Percentiles rank a stretch among this genome's conserved stretches.
These are phyloP conservation scores for Anguilla obscura DNA, from an alignment of 2,797 vertebrate species.

Conservation along the genomic window DNA sequence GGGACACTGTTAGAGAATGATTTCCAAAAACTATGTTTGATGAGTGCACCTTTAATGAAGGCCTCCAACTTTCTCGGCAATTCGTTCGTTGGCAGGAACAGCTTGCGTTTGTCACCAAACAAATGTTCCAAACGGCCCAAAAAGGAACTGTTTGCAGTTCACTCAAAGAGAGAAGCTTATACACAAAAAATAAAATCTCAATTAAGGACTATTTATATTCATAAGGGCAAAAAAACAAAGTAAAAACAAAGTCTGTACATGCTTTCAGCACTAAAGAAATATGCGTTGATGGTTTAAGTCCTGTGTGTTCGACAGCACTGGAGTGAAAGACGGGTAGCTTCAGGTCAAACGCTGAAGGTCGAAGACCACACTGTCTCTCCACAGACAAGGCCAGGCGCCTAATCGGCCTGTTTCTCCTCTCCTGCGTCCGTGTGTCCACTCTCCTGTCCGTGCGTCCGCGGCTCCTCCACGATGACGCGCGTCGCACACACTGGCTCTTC, in stretches of 20 bases:
- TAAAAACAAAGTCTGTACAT: not conserved
- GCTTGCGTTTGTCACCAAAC: not conserved
- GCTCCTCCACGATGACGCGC: not conserved
- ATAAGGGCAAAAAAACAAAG: not conserved
- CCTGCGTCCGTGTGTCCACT: not conserved
- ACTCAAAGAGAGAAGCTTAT: not conserved
- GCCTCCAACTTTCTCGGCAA: not conserved
- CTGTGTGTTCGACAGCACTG: not conserved
- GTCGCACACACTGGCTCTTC: not conserved
- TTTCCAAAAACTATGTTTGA: not conserved
- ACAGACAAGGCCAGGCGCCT: not conserved
- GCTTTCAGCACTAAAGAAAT: not conserved
- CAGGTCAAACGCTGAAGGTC: not conserved
- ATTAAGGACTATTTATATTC: not conserved
- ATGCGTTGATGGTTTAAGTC: not conserved
- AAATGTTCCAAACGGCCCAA: not conserved
- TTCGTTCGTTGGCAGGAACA: not conserved
- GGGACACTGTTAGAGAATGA: not conserved
- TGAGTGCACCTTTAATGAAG: not conserved
- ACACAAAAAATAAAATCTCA: not conserved
- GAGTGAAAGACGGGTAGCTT: not conserved
- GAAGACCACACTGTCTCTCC: not conserved
- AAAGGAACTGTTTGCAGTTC: not conserved
- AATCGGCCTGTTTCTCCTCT: not conserved
- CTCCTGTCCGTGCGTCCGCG: not conserved